Conservation (phyloP, 2,888 invertebrate species). For the Augiades crinisus region DNA sequence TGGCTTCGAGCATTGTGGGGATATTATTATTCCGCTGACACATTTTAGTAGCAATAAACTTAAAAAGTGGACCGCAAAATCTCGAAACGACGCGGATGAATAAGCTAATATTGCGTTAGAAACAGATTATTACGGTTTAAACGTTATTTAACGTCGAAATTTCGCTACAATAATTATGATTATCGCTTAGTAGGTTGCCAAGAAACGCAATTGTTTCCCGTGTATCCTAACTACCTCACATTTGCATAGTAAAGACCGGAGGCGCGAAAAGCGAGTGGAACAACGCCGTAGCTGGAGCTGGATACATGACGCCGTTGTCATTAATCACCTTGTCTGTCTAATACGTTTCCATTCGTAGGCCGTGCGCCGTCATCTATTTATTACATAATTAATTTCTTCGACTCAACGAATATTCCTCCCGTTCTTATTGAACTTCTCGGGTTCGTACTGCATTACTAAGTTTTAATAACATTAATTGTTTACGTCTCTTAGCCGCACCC, state of each 20-base stretch:
- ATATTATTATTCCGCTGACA: slow-evolving; percentile 31
- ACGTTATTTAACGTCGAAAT: slow-evolving; percentile 6
- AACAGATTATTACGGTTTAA: slow-evolving; percentile 9
- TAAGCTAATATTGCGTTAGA: slow-evolving; percentile 16
- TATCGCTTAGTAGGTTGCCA: slow-evolving; percentile 59
- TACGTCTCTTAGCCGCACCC: slow-evolving; percentile 65
- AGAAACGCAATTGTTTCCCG: slow-evolving; percentile 59
- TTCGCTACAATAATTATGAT: slow-evolving; percentile 51
- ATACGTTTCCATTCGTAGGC: slow-evolving; percentile 74
- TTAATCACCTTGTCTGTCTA: slow-evolving; percentile 77
- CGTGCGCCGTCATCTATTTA: slow-evolving; percentile 67
- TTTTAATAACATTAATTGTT: slow-evolving; percentile 76
- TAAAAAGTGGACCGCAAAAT: slow-evolving; percentile 11
- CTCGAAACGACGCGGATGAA: slow-evolving; percentile 13
- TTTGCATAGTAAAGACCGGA: slow-evolving; percentile 64
- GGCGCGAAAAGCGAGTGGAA: slow-evolving; percentile 39
- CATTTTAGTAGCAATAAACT: slow-evolving; percentile 25
- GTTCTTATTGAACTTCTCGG: slow-evolving; percentile 55
- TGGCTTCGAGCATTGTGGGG: slow-evolving; percentile 45
- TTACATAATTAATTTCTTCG: slow-evolving; percentile 76
- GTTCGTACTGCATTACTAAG: slow-evolving; percentile 61
- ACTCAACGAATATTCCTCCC: slow-evolving; percentile 56
- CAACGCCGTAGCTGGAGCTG: slow-evolving; percentile 42
- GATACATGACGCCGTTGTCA: slow-evolving; percentile 58
- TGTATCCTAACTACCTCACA: slow-evolving; percentile 62